Percentiles rank a stretch among this genome's conserved stretches.
Evolutionary conservation across 1,140 invertebrate genomes (phyloP).

Genomic region (Trissolcus basalis): DNA sequence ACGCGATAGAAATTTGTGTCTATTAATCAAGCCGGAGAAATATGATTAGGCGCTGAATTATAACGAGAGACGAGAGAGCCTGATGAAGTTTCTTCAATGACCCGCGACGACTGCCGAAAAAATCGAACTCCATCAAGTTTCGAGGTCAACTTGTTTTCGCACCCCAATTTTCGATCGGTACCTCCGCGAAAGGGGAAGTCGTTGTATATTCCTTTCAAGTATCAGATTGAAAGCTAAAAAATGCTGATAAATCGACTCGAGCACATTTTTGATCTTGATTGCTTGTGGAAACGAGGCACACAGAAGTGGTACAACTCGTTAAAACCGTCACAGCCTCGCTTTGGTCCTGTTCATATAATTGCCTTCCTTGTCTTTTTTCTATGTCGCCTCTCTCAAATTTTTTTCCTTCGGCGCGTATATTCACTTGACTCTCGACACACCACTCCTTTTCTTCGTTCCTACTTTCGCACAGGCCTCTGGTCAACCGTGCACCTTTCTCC

Average conservation of each 20-base stretch:
- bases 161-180: background rate
- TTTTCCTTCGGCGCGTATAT: slow-evolving; percentile 6
- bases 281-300: background rate
- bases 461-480: slow-evolving; percentile 35
- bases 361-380: slow-evolving; percentile 26
- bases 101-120: slow-evolving; percentile 18
- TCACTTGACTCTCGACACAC: slow-evolving; percentile 12
- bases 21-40: slow-evolving; percentile 33
- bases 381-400: background rate
- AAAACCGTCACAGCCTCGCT: slow-evolving; percentile 27
- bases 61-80: slow-evolving; percentile 5
- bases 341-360: slow-evolving; percentile 53
- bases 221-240: background rate
- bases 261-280: slow-evolving; percentile 7
- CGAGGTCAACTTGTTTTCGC: slow-evolving; percentile 3
- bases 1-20: slow-evolving; percentile 17
- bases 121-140: background rate
- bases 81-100: slow-evolving; percentile 41
- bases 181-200: background rate
- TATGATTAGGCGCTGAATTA: slow-evolving; percentile 22
- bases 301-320: slow-evolving; percentile 9
- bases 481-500: slow-evolving; percentile 29
- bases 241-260: background rate
- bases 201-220: background rate
- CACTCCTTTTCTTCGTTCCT: slow-evolving; percentile 28